Conservation (phyloP, 2,113 vertebrate species). For the Leucoraja erinaceus region DNA sequence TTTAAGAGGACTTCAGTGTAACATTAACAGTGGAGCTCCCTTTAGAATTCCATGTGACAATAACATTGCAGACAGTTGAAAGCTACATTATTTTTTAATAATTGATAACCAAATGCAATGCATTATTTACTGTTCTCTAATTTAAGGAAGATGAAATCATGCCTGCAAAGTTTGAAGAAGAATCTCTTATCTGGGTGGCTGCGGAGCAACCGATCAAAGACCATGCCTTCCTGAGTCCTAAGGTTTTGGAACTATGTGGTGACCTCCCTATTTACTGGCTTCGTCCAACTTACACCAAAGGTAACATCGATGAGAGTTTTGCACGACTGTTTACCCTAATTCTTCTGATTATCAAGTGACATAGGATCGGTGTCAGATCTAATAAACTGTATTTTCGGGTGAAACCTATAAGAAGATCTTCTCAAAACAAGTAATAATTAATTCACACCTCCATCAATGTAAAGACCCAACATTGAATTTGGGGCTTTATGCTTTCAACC, state of each 20-base stretch:
- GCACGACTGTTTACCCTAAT: too few species aligned
- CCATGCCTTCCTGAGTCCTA: conserved; percentile 75
- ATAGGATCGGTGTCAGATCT: background rate
- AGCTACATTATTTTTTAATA: background rate
- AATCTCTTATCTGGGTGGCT: conserved; percentile 80
- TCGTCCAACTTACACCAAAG: conserved; percentile 71
- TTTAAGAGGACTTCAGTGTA: background rate
- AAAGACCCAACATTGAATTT: background rate
- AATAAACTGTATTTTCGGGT: background rate
- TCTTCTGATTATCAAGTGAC: background rate
- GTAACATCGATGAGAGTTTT: conserved; percentile 51
- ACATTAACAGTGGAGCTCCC: conserved; percentile 40
- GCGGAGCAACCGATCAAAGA: conserved; percentile 75
- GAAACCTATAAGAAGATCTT: background rate
- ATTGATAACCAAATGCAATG: background rate
- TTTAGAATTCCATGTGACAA: conserved; percentile 3
- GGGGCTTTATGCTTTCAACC: background rate
- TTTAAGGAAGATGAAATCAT: conserved; percentile 79
- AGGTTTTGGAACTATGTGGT: conserved; percentile 76
- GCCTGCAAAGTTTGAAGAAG: conserved; percentile 79
- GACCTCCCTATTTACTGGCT: conserved; percentile 88
- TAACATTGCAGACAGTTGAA: background rate
- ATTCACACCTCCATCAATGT: background rate
- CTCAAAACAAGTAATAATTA: background rate
- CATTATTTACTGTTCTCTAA: background rate